A percentile compares a stretch with the other conserved stretches of the same genome.
phyloP scores from a whole-genome alignment of 2,888 invertebrate species.

The Meliscaeva auricollis region DNA sequence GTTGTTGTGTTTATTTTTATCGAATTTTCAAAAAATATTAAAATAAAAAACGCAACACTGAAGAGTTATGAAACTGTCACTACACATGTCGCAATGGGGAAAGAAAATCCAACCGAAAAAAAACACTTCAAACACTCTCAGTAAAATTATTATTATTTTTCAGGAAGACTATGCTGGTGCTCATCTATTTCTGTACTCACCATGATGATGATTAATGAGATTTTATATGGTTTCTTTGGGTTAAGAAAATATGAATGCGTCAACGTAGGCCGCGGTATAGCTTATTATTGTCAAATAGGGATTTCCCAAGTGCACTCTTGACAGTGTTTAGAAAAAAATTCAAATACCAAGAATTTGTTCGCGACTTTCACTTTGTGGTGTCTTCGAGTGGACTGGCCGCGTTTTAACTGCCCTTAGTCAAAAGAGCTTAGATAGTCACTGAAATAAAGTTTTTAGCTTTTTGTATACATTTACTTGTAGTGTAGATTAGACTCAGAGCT shows the following conservation, averaged over 20 bases:
- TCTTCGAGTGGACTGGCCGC: not conserved
- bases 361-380: slow-evolving; percentile 49
- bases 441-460: slow-evolving; percentile 54
- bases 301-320: slow-evolving; percentile 38
- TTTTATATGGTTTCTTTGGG: slow-evolving; percentile 46
- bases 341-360: slow-evolving; percentile 35
- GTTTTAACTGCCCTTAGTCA: slow-evolving; percentile 60
- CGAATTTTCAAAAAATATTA: not conserved
- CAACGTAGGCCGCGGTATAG: slow-evolving; percentile 42
- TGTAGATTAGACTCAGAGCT: slow-evolving; percentile 18
- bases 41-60: not conserved
- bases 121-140: slow-evolving; percentile 56
- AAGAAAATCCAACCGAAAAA: slow-evolving; percentile 31
- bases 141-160: slow-evolving; percentile 4
- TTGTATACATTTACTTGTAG: slow-evolving; percentile 36
- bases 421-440: slow-evolving; percentile 63
- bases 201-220: slow-evolving; percentile 68
- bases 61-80: slow-evolving; percentile 32
- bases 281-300: slow-evolving; percentile 29
- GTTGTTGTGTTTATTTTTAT: not conserved
- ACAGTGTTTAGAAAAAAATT: slow-evolving; percentile 9
- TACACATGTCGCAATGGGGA: slow-evolving; percentile 22
- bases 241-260: slow-evolving; percentile 17
- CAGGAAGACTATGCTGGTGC: not conserved
- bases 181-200: slow-evolving; percentile 51